Base-by-base conservation (phyloP, 2,797 vertebrate species). In the Gallinago solitaria region DNA sequence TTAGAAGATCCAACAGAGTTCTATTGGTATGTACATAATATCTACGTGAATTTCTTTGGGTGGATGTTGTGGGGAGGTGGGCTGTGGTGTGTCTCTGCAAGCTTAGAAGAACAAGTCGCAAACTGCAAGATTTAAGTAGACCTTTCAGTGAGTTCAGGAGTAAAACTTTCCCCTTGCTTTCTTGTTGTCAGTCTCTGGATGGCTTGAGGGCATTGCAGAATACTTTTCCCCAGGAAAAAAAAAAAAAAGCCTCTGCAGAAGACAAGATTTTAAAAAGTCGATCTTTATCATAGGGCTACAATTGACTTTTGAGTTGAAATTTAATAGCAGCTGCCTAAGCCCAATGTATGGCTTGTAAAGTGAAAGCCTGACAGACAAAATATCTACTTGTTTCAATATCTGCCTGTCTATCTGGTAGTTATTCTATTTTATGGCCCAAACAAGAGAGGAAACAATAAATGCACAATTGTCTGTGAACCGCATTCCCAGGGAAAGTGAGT, bases 291-390 rank as follows among this genome's bases (percentile, higher is more conserved):
- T 11, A 45, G 23, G 15, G 16, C 35, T 87, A 60, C 41, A 90
- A 47, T 18, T 85, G 48, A 90, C 87, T 93, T 80, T 57, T 23
- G 64, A 85, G 63, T 60, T 68, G 33, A 95, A 94, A 83, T 64
- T 74, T 48, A 87, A 85, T 39, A 85, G 78, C 2, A 0, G 21
- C 41, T 90, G 60, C 48, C 67, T 89, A 60, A 79, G 67, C 56
- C 28, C n/a, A 74, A 6, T 60, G 73, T 41, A 81, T n/a, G 27
- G 23, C 56, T 93, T 93, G 63, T 45, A 67, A 82, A 93, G 37
- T 59, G 41, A 91, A 95, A 94, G 15, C 21, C 50, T 41, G 60
- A 12, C 61, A 78, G 85, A 60, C 23, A 83, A 60, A 93, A 69
- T 54, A 57, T 7, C 37, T 41, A 75, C n/a, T 32, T 51, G 24